Base-by-base conservation (phyloP, 2,888 invertebrate species). In the Lissonota sp. region DNA sequence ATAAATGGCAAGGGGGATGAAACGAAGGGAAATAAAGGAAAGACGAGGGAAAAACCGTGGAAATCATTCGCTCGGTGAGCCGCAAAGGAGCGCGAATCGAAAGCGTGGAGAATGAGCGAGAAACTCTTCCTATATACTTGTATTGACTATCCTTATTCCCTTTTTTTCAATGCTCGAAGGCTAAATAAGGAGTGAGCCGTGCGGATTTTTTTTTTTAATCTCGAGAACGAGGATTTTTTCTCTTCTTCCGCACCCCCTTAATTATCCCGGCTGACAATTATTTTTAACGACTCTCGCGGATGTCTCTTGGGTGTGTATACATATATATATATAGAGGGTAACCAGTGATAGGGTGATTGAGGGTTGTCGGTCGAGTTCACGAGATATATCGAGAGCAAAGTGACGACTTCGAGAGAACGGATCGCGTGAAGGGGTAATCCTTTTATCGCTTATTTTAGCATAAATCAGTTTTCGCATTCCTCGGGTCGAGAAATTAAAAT, bases 211-310 rank as follows among this genome's bases (percentile, higher is more conserved):
- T 76, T 69, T 75, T 70, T 46, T 58, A 37, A 53, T 66, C 39
- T 37, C 37, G 57, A 60, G 58, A 62, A 57, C 40, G 40, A 46
- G 63, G 42, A 63, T 79, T 83, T 81, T 79, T 83, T 84, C 83
- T 81, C 84, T 82, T 3, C 83, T 62, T 79, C 72, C 76, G 42
- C 77, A 84, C 87, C 87, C 87, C 90, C 88, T 90, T 91, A 91
- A 91, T 91, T 91, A 91, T 91, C 90, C 58, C 88, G 86, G 86
- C 90, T 89, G 91, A 91, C 91, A 91, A 91, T 91, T 91, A 91
- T 91, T 91, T 91, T 91, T 91, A 91, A 91, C 91, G 91, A 91
- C 88, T 87, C 84, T 55, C 60, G 26, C 83, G 86, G 87, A 26
- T 87, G 89, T 90, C 86, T 86, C 84, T 86, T 84, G 88, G 86